phyloP scores from a whole-genome alignment of 1,140 invertebrate genomes.

The Arctopsyche grandis region DNA sequence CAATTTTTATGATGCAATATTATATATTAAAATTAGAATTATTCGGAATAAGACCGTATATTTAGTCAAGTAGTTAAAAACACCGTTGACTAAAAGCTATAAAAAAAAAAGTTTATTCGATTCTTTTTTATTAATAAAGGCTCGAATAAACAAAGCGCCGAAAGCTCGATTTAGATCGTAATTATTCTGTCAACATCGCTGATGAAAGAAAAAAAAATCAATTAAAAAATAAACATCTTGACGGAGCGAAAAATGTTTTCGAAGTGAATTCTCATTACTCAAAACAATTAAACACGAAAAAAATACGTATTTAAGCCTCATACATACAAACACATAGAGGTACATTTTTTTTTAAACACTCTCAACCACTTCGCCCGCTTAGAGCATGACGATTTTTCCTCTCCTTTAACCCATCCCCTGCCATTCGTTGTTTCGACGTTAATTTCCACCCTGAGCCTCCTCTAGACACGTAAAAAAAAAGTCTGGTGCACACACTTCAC shows the following conservation, averaged over 20 bases:
- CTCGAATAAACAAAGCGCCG: background rate
- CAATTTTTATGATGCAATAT: too few species aligned
- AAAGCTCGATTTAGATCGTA: background rate
- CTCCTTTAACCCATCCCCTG: background rate
- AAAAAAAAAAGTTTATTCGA: too few species aligned
- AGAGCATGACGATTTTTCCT: conserved; percentile 6
- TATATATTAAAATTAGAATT: too few species aligned
- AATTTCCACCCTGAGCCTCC: conserved; percentile 31
- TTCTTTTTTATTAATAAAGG: conserved; percentile 1
- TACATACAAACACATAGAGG: background rate
- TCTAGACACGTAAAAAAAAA: conserved; percentile 30
- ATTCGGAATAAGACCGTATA: too few species aligned
- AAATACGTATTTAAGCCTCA: too few species aligned
- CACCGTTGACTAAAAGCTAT: too few species aligned
- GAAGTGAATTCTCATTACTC: too few species aligned
- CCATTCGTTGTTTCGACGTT: conserved; percentile 39
- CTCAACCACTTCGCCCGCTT: background rate
- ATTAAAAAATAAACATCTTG: background rate
- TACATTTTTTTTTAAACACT: background rate
- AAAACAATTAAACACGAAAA: too few species aligned
- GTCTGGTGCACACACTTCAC: conserved; percentile 42
- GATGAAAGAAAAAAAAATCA: conserved; percentile 3
- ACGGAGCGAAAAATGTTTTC: background rate
- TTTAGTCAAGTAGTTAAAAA: too few species aligned
- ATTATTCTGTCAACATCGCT: conserved; percentile 18